phyloP scores from a whole-genome alignment of 2,888 invertebrate species.

The Drosophila ustulata region DNA sequence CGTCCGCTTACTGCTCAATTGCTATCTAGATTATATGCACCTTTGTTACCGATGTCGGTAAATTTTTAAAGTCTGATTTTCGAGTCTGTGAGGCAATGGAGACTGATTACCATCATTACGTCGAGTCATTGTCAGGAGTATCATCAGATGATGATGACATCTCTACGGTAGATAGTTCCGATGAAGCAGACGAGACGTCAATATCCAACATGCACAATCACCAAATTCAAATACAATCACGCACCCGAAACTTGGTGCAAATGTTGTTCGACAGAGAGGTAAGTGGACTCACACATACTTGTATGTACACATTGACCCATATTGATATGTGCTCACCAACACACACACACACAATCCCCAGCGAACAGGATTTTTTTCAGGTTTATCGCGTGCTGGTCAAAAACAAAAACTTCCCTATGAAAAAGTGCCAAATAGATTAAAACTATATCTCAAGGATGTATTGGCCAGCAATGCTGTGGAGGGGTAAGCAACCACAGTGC shows the following conservation, averaged over 20 bases:
- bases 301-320: background rate
- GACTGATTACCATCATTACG: conserved; percentile 73
- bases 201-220: conserved; percentile 29
- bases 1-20: conserved; percentile 15
- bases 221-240: conserved; percentile 41
- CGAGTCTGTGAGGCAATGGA: conserved; percentile 73
- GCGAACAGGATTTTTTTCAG: conserved; percentile 86
- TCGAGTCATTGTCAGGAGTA: conserved; percentile 74
- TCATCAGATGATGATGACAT: conserved; percentile 79
- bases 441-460: conserved; percentile 88
- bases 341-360: conserved; percentile 57
- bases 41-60: conserved; percentile 40
- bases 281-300: conserved; percentile 10
- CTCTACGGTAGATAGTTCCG: conserved; percentile 78
- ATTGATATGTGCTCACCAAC: background rate
- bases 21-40: conserved; percentile 16
- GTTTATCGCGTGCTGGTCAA: conserved; percentile 85
- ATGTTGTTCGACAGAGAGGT: conserved; percentile 82
- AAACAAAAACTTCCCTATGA: conserved; percentile 85
- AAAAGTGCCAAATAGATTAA: conserved; percentile 87
- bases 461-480: conserved; percentile 86
- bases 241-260: conserved; percentile 74
- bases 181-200: conserved; percentile 67
- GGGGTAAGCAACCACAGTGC: conserved; percentile 71
- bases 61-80: conserved; percentile 59